These are phyloP conservation scores for Poecilia wingei DNA, from an alignment of 2,797 vertebrate genomes.

Conservation along the genomic window DNA sequence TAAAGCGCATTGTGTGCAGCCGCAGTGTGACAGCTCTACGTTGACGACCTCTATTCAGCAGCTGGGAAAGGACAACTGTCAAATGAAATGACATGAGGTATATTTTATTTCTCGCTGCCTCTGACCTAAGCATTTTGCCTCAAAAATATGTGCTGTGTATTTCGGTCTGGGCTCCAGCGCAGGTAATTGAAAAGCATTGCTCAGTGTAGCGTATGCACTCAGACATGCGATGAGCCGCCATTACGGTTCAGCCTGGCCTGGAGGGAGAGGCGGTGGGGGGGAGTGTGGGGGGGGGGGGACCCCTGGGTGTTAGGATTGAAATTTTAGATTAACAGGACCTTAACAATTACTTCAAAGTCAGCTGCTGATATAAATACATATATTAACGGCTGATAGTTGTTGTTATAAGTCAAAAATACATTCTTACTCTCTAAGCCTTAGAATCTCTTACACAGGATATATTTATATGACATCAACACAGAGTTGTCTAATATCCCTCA, in stretches of 20 bases:
- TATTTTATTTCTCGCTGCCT: conserved; percentile 77
- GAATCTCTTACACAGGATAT: background rate
- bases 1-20: conserved; percentile 30
- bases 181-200: conserved; percentile 86
- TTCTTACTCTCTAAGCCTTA: background rate
- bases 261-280: conserved; percentile 64
- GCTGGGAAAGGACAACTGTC: conserved; percentile 80
- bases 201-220: conserved; percentile 82
- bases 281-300: conserved; percentile 20
- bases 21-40: conserved; percentile 25
- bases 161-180: conserved; percentile 63
- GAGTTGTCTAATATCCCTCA: background rate
- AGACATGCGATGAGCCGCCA: conserved; percentile 79
- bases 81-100: conserved; percentile 81
- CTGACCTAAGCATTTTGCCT: conserved; percentile 81
- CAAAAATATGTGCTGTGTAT: conserved; percentile 73
- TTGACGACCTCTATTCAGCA: conserved; percentile 70
- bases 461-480: background rate
- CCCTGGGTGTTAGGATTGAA: conserved; percentile 67
- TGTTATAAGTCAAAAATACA: background rate
- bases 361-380: conserved; percentile 28
- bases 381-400: background rate
- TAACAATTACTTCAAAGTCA: conserved; percentile 71
- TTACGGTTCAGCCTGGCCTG: conserved; percentile 77
- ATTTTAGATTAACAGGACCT: conserved; percentile 74